These are phyloP conservation scores for Chrysotoxum bicinctum DNA, from an alignment of 2,888 invertebrate species.

Conservation along the genomic window DNA sequence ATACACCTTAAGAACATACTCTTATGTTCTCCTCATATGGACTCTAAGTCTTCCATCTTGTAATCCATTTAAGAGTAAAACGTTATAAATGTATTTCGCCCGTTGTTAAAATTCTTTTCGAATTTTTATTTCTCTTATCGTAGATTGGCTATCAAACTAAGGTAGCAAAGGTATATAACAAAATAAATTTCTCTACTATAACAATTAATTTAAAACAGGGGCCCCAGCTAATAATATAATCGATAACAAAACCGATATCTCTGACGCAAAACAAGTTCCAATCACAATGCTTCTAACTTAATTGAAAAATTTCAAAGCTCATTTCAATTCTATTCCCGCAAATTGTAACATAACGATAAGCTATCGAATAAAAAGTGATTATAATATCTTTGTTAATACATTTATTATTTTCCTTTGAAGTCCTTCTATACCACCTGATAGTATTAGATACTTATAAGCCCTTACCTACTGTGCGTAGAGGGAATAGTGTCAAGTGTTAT, in stretches of 20 bases:
- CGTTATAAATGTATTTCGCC: too few relatives aligned
- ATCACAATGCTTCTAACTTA: background rate
- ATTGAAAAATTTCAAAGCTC: conserved; percentile 67
- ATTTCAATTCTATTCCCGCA: conserved; percentile 42
- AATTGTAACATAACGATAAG: conserved; percentile 62
- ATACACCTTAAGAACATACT: too few relatives aligned
- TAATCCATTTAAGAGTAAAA: too few relatives aligned
- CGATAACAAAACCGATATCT: conserved; percentile 11
- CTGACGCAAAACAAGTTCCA: conserved; percentile 12
- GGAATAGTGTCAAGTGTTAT: conserved; percentile 20
- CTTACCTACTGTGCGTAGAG: background rate
- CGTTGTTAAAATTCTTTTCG: too few relatives aligned
- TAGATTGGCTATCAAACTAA: background rate
- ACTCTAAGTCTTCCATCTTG: too few relatives aligned
- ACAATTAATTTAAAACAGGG: background rate
- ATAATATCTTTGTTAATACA: conserved; percentile 67
- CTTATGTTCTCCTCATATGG: too few relatives aligned
- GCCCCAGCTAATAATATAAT: background rate
- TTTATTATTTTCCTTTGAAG: conserved; percentile 59
- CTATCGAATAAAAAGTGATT: conserved; percentile 64
- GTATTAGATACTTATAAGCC: background rate
- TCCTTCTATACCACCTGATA: conserved; percentile 2
- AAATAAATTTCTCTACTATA: background rate
- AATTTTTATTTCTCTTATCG: background rate
- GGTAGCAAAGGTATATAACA: conserved; percentile 4